phyloP scores from a whole-genome alignment of 2,797 vertebrate species.

The Bryconaethiops microstoma region DNA sequence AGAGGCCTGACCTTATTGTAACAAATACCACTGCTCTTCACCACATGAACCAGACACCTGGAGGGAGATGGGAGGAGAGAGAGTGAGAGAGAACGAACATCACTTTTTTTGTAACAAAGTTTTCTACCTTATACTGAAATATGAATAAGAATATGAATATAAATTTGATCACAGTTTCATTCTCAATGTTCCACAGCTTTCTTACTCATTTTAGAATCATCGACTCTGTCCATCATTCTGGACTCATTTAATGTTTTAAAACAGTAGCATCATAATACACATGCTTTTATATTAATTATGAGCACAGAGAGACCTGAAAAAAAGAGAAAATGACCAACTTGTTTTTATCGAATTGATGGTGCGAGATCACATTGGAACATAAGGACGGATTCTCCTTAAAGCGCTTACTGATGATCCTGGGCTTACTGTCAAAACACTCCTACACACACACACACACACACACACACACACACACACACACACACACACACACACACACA shows the following conservation, averaged over 20 bases:
- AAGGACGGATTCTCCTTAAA: slow-evolving; percentile 79
- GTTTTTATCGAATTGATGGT: slow-evolving; percentile 88
- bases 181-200: too few species aligned
- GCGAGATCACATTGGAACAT: slow-evolving; percentile 85
- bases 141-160: too few species aligned
- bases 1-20: slow-evolving; percentile 93
- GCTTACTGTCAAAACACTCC: slow-evolving; percentile 93
- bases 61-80: background rate
- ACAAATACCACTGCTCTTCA: slow-evolving; percentile 82
- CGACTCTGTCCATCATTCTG: too few species aligned
- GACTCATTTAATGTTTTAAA: too few species aligned
- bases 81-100: background rate
- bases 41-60: slow-evolving; percentile 92
- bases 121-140: too few species aligned
- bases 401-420: slow-evolving; percentile 91
- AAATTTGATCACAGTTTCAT: too few species aligned
- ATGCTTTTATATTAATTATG: too few species aligned
- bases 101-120: too few species aligned
- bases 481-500: background rate
- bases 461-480: slow-evolving; percentile 19
- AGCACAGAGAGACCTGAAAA: too few species aligned
- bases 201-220: too few species aligned
- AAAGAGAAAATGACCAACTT: slow-evolving; percentile 79
- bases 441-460: slow-evolving; percentile 62
- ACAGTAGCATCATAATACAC: too few species aligned